These are phyloP conservation scores for Antrozous pallidus DNA, from an alignment of 2,797 vertebrate species.

Conservation along the genomic window DNA sequence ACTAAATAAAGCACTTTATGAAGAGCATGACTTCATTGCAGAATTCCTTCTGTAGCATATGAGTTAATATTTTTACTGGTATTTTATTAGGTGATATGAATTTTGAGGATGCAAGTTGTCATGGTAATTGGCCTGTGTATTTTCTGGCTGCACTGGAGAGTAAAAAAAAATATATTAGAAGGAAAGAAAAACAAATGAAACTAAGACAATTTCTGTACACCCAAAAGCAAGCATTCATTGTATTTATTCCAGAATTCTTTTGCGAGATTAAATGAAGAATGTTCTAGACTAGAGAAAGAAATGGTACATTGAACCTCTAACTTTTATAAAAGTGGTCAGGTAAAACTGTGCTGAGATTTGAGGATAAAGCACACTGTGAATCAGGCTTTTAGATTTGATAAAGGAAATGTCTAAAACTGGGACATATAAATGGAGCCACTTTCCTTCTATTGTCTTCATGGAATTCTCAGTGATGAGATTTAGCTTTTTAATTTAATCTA, in stretches of 20 bases:
- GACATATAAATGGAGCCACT: background rate
- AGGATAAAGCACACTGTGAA: background rate
- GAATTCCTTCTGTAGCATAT: background rate
- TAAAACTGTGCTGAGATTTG: background rate
- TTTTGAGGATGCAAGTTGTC: background rate
- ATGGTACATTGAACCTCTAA: background rate
- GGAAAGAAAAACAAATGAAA: background rate
- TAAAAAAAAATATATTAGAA: background rate
- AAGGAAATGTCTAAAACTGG: background rate
- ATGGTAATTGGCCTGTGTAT: background rate
- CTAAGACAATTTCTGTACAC: background rate
- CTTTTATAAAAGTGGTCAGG: background rate
- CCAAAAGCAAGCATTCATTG: background rate
- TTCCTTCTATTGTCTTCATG: background rate
- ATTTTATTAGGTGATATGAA: background rate
- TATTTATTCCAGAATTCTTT: background rate
- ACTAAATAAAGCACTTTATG: background rate
- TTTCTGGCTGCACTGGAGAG: background rate
- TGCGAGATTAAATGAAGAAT: background rate
- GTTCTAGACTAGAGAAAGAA: background rate
- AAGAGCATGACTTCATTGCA: background rate
- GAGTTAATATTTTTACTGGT: background rate
- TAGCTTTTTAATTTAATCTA: background rate
- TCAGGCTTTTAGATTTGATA: background rate
- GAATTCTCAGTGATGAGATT: background rate